Percentiles rank a stretch among this genome's conserved stretches.
Evolutionary conservation across 2,888 invertebrate species (phyloP).

Genomic region (Deroplatys truncata): DNA sequence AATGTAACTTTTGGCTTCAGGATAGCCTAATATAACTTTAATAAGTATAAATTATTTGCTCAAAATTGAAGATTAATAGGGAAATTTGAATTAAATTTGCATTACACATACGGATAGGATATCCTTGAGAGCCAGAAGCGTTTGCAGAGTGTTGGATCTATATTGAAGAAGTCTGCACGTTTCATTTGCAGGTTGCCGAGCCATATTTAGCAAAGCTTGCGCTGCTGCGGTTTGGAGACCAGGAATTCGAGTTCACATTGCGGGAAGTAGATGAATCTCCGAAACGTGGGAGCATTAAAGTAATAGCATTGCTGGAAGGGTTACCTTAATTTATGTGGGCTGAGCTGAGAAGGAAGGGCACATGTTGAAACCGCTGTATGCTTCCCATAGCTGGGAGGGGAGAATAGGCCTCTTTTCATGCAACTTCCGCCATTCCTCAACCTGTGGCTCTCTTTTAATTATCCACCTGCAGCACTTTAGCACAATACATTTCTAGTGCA

Average conservation of each 20-base stretch:
- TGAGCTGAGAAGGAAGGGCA: neutral
- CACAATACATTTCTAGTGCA: neutral
- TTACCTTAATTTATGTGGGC: neutral
- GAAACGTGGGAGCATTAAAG: neutral
- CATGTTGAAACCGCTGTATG: neutral
- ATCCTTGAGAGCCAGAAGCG: too few species aligned
- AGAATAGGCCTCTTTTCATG: neutral
- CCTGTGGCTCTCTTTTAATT: conserved; percentile 7
- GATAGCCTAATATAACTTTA: too few species aligned
- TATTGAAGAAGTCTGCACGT: too few species aligned
- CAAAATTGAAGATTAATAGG: too few species aligned
- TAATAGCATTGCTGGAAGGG: neutral
- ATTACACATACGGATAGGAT: too few species aligned
- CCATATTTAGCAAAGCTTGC: neutral
- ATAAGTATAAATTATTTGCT: too few species aligned
- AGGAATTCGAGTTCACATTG: neutral
- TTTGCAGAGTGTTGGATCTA: too few species aligned
- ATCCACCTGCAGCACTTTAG: neutral
- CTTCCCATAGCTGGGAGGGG: conserved; percentile 3
- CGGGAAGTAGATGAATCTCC: neutral
- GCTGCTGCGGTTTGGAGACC: too few species aligned
- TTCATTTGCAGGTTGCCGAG: neutral
- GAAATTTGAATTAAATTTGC: too few species aligned
- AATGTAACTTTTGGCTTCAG: too few species aligned
- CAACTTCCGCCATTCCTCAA: conserved; percentile 12